Conservation (phyloP, 2,797 vertebrate genomes). For the Myripristis jacobus region DNA sequence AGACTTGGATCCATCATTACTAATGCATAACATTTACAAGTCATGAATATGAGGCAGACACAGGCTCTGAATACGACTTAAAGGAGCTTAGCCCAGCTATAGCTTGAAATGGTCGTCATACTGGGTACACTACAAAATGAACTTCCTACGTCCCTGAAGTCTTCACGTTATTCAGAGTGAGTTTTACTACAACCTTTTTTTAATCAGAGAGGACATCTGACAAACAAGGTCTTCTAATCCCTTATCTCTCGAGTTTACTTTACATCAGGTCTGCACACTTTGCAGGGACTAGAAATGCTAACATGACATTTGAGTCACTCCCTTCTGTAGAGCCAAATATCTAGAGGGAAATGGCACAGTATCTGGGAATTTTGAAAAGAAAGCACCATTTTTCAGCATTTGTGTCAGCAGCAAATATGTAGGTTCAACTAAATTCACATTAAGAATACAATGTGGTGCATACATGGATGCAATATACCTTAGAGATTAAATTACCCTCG, state of each 20-base stretch:
- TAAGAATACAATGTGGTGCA: background rate
- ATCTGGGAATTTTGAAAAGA: background rate
- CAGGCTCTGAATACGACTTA: background rate
- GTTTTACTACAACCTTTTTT: background rate
- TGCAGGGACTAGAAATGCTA: conserved; percentile 15
- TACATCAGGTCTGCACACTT: conserved; percentile 25
- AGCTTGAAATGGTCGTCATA: background rate
- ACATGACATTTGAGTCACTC: conserved; percentile 11
- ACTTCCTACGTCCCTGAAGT: background rate
- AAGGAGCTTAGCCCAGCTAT: background rate
- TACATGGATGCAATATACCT: background rate
- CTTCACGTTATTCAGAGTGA: background rate
- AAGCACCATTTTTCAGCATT: background rate
- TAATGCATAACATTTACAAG: background rate
- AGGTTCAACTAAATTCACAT: background rate
- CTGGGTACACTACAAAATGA: background rate
- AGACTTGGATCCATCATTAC: background rate
- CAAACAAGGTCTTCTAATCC: conserved; percentile 17
- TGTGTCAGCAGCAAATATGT: background rate
- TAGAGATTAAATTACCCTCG: no score
- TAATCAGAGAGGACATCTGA: conserved; percentile 27
- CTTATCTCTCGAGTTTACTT: conserved; percentile 54
- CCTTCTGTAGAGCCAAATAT: conserved; percentile 19
- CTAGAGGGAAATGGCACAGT: conserved; percentile 19
- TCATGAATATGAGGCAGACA: conserved; percentile 19